Evolutionary conservation across 2,797 vertebrate genomes (phyloP), one percentile per base, ranked within the genome.

Genomic region (Borostomias antarcticus): DNA sequence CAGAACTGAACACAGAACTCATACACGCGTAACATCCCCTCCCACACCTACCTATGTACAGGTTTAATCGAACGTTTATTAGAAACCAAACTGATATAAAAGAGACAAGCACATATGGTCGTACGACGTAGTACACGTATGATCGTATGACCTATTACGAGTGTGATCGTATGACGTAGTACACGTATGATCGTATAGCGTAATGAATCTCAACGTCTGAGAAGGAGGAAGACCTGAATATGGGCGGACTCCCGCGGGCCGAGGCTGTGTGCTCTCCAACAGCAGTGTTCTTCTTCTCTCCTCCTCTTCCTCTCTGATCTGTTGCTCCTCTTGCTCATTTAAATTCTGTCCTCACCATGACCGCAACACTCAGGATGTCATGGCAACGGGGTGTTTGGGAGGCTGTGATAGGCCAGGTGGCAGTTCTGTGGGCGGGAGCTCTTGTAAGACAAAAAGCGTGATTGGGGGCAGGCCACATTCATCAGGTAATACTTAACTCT

Each of bases 161-260:
- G 66, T 93, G 65, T 54, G n/a, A n/a, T n/a, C n/a, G n/a, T n/a
- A n/a, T n/a, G n/a, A n/a, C n/a, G n/a, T n/a, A n/a, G n/a, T n/a
- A n/a, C 40, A n/a, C 6, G 40, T 45, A 45, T 45, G 40, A 45
- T 45, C 40, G 9, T 5, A 17, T 45, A 56, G 26, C 26, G 29
- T 56, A 57, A 17, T 5, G 69, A 76, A 72, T 58, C 70, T 74
- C 56, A 11, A 70, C 59, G 58, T 78, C 74, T 64, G 30, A 68
- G 93, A 93, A 93, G 91, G 91, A 94, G 94, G 94, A 94, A 95
- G 94, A 95, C 93, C 93, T 94, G 92, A 93, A 83, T 93, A 90
- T 60, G 60, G 51, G 63, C 61, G 15, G 58, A 43, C 67, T 53
- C 51, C 69, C 64, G 90, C 78, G 84, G 88, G 72, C 64, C 50